Percentiles rank a stretch among this genome's conserved stretches.
These are phyloP conservation scores for Asbolus verrucosus DNA, from an alignment of 1,140 invertebrate genomes.

Conservation along the genomic window DNA sequence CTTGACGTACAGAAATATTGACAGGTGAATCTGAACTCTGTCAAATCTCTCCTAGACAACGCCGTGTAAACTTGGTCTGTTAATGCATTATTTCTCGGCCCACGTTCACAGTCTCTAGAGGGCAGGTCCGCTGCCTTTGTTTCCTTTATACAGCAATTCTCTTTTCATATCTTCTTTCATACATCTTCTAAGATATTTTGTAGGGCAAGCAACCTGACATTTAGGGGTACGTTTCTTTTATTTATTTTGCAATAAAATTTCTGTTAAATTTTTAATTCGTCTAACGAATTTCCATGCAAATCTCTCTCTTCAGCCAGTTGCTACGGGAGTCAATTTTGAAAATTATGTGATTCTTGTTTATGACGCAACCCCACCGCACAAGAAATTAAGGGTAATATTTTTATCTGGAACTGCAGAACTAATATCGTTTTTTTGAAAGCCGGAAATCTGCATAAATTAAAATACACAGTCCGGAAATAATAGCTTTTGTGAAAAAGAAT, in stretches of 20 bases:
- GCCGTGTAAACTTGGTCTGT: constrained; percentile 50
- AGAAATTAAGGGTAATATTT: neutral
- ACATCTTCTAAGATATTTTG: constrained; percentile 55
- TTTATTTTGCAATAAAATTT: constrained; percentile 55
- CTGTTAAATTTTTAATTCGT: constrained; percentile 54
- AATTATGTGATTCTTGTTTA: constrained; percentile 9
- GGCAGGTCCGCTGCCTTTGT: constrained; percentile 56
- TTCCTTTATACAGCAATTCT: constrained; percentile 61
- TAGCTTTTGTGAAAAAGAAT: constrained; percentile 18
- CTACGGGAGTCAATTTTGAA: constrained; percentile 15
- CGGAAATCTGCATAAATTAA: constrained; percentile 36
- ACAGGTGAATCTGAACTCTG: constrained; percentile 38
- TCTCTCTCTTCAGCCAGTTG: constrained; percentile 7
- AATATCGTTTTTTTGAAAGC: constrained; percentile 9
- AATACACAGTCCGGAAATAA: constrained; percentile 29
- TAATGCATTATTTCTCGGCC: constrained; percentile 60
- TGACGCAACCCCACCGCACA: neutral
- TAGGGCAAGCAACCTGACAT: constrained; percentile 54
- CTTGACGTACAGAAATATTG: neutral
- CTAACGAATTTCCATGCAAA: constrained; percentile 28
- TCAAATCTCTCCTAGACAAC: constrained; percentile 52
- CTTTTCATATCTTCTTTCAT: constrained; percentile 61
- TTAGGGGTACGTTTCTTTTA: constrained; percentile 55
- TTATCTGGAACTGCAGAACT: neutral
- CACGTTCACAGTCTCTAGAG: constrained; percentile 53